Evolutionary conservation across 2,113 vertebrate species (phyloP).

Genomic region (Lucifuga dentata): DNA sequence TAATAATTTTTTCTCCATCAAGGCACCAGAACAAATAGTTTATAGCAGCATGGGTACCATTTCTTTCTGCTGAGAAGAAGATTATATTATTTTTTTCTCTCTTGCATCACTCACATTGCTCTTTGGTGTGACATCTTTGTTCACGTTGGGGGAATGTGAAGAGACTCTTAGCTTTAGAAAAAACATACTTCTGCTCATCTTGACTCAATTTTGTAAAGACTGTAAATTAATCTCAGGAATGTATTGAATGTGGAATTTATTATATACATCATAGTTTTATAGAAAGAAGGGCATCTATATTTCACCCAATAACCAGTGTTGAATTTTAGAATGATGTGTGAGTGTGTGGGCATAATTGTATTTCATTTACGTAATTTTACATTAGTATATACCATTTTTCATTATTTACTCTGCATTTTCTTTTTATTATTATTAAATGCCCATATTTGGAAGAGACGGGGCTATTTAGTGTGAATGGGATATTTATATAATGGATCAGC

Average conservation of each 20-base stretch:
- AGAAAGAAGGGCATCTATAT: too few species aligned
- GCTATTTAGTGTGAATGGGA: not conserved
- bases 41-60: slow-evolving; percentile 23
- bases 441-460: not conserved
- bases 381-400: too few species aligned
- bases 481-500: slow-evolving; percentile 21
- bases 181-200: too few species aligned
- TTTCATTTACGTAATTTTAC: too few species aligned
- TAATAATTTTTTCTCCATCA: slow-evolving; percentile 11
- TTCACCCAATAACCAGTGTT: too few species aligned
- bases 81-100: slow-evolving; percentile 6
- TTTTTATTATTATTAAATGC: not conserved
- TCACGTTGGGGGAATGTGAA: not conserved
- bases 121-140: not conserved
- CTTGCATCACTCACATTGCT: not conserved
- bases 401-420: not conserved
- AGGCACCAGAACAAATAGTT: slow-evolving; percentile 23
- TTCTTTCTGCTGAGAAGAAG: slow-evolving; percentile 17
- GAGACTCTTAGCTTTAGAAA: not conserved
- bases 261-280: too few species aligned
- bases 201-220: too few species aligned
- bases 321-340: not conserved
- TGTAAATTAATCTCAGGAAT: too few species aligned
- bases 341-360: not conserved
- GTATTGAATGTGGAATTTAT: too few species aligned